Evolutionary conservation across 2,888 invertebrate species (phyloP), one percentile per base, ranked within the genome.

Genomic region (Perithous albicinctus): DNA sequence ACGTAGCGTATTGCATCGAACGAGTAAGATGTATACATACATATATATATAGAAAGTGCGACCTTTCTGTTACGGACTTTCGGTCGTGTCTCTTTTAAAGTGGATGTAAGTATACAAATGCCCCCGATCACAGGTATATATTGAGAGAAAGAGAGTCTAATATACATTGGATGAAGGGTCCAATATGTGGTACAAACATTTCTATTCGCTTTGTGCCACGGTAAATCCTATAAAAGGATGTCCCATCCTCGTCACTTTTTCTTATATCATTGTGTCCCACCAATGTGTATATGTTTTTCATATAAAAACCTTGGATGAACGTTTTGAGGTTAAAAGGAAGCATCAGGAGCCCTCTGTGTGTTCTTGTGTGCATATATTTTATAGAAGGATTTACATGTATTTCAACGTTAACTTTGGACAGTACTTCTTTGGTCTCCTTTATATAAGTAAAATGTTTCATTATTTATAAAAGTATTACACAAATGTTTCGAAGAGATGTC

Each of bases 401-500:
- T 80, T 66, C 63, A 26, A 20, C 61, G 38, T 43, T 63, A 29
- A 64, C 81, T 18, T n/a, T 56, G 51, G 79, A 78, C 66, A 80
- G 75, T 76, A 86, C 84, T 84, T 69, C 80, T 70, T 70, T 70
- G 69, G n/a, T n/a, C 56, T 70, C 84, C 80, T 85, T 82, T 78
- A 63, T 78, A 61, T 69, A 64, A 15, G 76, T 66, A 63, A 85
- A 84, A 85, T 85, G 83, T 82, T 85, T 85, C 29, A 82, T 85
- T 86, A 86, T 87, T 87, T 88, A 87, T 84, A 82, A 86, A 85
- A 83, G 84, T 84, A 86, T 87, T 87, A 86, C 84, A 72, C 73
- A 63, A 48, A 73, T 46, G 61, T 41, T 23, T 8, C 51, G 18
- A 20, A 1, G n/a, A 1, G 51, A 35, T 61, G 59, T 69, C 54